Evolutionary conservation across 1,140 invertebrate genomes (phyloP), one percentile per base, ranked within the genome.

Genomic region (Drosophila nikananu): DNA sequence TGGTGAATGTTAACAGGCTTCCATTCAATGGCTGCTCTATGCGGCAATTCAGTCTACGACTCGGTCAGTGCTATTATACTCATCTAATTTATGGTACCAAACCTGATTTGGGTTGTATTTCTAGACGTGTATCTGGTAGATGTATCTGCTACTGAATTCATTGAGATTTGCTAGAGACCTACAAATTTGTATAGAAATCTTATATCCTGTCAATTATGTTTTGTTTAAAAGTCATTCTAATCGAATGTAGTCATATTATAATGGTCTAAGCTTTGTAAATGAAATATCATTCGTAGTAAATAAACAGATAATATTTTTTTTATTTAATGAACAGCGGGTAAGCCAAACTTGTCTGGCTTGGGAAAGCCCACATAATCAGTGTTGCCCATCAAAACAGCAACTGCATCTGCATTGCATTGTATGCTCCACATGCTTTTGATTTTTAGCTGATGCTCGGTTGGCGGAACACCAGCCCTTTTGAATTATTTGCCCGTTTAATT

Each of bases 401-500:
- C 12, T 51, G 30, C n/a, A 3, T 10, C 12, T 51, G 30, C n/a
- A 2, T 7, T 23, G 21, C 39, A 46, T 39, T 68, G 17, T 52
- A 25, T n/a, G 48, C 9, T n/a, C 13, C 35, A 59, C 44, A 37
- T 35, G 27, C n/a, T 13, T 42, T 59, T 55, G 46, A 27, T 35
- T 42, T 79, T 78, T 51, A 59, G 48, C 52, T 27, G 30, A 19
- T 71, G 37, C 35, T 54, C 15, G 48, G 10, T n/a, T 23, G 32
- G 32, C 35, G 44, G 5, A 37, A 41, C 7, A 19, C 35, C 39
- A 58, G n/a, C 21, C 41, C 54, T 73, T 62, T 64, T 79, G 39
- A 78, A 66, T 78, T 82, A 83, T 79, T 82, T 79, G 54, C 12
- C 59, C 67, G 42, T 64, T 55, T 79, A 57, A 82, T 78, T 82